These are phyloP conservation scores for Crambe crambe DNA, from an alignment of 37 sponge, comb jelly and placozoan genomes.

Conservation along the genomic window DNA sequence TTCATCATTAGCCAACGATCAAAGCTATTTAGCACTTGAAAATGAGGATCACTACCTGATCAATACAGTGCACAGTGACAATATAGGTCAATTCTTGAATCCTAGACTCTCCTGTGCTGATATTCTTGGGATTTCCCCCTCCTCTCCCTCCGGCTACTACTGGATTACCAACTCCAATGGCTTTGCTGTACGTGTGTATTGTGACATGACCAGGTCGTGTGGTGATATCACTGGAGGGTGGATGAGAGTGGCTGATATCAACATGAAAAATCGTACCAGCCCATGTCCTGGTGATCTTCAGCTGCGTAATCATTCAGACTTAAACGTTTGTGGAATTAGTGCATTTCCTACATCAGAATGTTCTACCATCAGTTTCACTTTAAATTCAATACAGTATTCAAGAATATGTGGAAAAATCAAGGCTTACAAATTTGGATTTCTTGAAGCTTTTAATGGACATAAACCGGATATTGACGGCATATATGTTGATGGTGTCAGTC, in stretches of 20 bases:
- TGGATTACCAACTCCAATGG: conserved; percentile 4
- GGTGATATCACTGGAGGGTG: conserved; percentile 33
- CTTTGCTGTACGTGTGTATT: conserved; percentile 11
- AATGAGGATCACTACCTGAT: background rate
- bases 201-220: conserved; percentile 31
- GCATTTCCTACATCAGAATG: background rate
- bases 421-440: background rate
- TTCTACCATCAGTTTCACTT: background rate
- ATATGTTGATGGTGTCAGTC: conserved; percentile 23
- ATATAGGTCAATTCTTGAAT: background rate
- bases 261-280: background rate
- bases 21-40: too few relatives aligned
- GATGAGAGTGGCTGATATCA: conserved; percentile 20
- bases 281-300: conserved; percentile 9
- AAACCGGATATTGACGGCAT: background rate
- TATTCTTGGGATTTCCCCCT: background rate
- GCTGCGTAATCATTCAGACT: background rate
- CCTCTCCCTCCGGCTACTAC: conserved; percentile 13
- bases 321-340: background rate
- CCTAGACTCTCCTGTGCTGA: background rate
- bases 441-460: background rate
- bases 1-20: too few relatives aligned
- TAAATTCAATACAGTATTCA: background rate
- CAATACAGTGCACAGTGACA: background rate
- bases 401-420: background rate